A percentile compares a stretch with the other conserved stretches of the same genome.
Conservation (phyloP, 2,113 vertebrate genomes). For the Xenus cinereus region DNA sequence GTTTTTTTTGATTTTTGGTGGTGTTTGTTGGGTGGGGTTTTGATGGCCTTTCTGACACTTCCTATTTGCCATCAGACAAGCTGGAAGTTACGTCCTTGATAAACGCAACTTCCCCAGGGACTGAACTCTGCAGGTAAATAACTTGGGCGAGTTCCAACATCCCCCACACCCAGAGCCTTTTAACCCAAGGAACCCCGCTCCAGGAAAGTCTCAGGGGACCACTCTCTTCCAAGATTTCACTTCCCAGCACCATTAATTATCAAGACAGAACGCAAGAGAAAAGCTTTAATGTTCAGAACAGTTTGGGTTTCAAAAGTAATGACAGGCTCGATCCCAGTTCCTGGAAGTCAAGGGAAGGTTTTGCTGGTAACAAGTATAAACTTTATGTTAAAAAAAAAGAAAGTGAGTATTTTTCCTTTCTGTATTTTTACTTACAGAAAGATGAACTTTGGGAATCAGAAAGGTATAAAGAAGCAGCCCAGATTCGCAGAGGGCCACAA, state of each 20-base stretch:
- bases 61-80: background rate
- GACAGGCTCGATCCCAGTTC: background rate
- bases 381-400: background rate
- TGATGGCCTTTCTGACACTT: background rate
- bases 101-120: background rate
- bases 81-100: background rate
- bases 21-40: background rate
- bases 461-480: background rate
- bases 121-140: background rate
- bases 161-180: background rate
- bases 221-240: background rate
- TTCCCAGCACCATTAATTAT: background rate
- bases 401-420: background rate
- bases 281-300: background rate
- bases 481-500: background rate
- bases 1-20: background rate
- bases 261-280: background rate
- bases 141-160: background rate
- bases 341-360: background rate
- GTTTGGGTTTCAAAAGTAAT: background rate
- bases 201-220: background rate
- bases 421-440: background rate
- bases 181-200: background rate
- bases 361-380: background rate
- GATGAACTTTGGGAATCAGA: background rate